These are phyloP conservation scores for Lysandra coridon DNA, from an alignment of 2,888 invertebrate genomes.

Conservation along the genomic window DNA sequence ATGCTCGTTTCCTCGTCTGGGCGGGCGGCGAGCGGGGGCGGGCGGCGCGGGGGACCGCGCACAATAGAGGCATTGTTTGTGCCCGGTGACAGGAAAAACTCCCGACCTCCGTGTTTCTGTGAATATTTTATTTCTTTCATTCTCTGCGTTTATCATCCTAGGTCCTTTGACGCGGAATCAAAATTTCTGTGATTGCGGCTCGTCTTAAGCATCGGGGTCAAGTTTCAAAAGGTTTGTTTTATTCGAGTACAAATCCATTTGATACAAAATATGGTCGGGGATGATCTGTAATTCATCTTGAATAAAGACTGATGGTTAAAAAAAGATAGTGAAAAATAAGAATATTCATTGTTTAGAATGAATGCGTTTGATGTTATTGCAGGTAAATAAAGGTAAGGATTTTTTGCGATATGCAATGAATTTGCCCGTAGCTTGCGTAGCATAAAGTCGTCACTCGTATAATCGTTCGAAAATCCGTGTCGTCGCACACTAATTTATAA, in stretches of 20 bases:
- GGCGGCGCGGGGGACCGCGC: slow-evolving; percentile 43
- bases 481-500: neutral
- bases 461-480: neutral
- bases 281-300: slow-evolving; percentile 8
- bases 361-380: neutral
- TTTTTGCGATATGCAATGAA: neutral
- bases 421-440: neutral
- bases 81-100: slow-evolving; percentile 80
- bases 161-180: slow-evolving; percentile 75
- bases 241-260: slow-evolving; percentile 6
- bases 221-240: slow-evolving; percentile 19
- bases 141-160: slow-evolving; percentile 58
- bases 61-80: slow-evolving; percentile 79
- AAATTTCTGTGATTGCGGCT: slow-evolving; percentile 50
- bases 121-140: slow-evolving; percentile 74
- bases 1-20: slow-evolving; percentile 75
- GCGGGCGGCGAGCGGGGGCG: slow-evolving; percentile 44
- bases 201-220: slow-evolving; percentile 24
- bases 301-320: neutral
- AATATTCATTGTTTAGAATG: neutral
- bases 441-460: neutral
- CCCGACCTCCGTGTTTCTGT: slow-evolving; percentile 78
- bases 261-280: neutral
- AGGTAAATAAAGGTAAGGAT: neutral
- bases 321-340: neutral